phyloP scores from a whole-genome alignment of 2,888 invertebrate genomes.

The Lepeophtheirus nordmannii region DNA sequence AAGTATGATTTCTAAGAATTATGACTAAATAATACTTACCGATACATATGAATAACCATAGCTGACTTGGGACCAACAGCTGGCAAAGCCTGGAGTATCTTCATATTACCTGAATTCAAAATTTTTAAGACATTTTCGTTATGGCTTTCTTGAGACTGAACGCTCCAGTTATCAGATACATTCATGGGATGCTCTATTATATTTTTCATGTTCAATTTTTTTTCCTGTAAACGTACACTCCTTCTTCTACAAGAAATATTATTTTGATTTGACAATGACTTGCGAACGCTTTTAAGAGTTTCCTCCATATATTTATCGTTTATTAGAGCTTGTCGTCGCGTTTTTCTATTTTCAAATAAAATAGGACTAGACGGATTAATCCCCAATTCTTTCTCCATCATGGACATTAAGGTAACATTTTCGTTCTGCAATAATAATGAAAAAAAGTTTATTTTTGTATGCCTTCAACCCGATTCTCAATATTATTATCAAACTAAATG shows the following conservation, averaged over 20 bases:
- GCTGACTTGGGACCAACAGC: conserved; percentile 10
- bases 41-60: not conserved
- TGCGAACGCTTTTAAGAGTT: conserved; percentile 5
- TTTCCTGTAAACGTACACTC: not conserved
- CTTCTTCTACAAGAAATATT: not conserved
- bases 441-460: not conserved
- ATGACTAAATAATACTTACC: not conserved
- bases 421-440: not conserved
- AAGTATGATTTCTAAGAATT: too few relatives aligned
- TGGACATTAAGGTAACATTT: not conserved
- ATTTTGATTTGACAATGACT: not conserved
- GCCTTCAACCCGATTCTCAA: too few relatives aligned
- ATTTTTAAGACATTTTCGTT: conserved; percentile 10
- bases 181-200: not conserved
- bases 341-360: not conserved
- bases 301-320: not conserved
- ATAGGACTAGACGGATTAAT: conserved; percentile 7
- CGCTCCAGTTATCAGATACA: not conserved
- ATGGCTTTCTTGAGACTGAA: conserved; percentile 4
- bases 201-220: too few relatives aligned
- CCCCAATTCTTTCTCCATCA: conserved; percentile 15
- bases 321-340: too few relatives aligned
- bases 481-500: too few relatives aligned
- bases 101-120: conserved; percentile 11
- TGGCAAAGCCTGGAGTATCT: conserved; percentile 7